phyloP scores from a whole-genome alignment of 2,888 invertebrate species.

The Scotopteryx bipunctaria region DNA sequence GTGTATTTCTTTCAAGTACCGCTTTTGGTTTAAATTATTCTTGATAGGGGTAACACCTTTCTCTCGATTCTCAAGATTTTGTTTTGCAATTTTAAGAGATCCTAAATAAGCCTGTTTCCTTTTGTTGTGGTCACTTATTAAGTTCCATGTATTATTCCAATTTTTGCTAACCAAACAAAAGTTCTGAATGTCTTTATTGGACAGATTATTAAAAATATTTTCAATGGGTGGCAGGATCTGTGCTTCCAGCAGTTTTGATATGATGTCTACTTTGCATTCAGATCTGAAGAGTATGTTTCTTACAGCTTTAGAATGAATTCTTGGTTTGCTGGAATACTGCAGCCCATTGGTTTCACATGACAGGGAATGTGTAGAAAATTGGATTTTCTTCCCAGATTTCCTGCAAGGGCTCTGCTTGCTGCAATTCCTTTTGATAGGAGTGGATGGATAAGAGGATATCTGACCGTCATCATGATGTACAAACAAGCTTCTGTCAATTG shows the following conservation, averaged over 20 bases:
- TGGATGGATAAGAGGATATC: conserved; percentile 62
- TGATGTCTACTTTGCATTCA: conserved; percentile 70
- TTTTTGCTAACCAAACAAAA: conserved; percentile 65
- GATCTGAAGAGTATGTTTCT: conserved; percentile 57
- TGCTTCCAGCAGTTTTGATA: conserved; percentile 58
- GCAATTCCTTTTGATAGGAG: conserved; percentile 71
- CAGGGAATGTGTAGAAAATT: conserved; percentile 68
- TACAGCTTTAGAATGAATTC: conserved; percentile 42
- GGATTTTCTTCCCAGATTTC: conserved; percentile 63
- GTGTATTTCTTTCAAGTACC: conserved; percentile 63
- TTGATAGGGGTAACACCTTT: conserved; percentile 46
- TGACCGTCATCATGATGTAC: conserved; percentile 44
- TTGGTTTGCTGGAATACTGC: conserved; percentile 47
- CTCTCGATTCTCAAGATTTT: conserved; percentile 65
- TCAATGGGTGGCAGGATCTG: conserved; percentile 58
- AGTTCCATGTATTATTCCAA: conserved; percentile 67
- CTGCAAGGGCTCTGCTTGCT: conserved; percentile 61
- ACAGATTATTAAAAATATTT: conserved; percentile 65
- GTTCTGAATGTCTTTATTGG: conserved; percentile 67
- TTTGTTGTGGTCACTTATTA: conserved; percentile 53
- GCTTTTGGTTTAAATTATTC: conserved; percentile 39
- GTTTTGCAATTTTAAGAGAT: conserved; percentile 58
- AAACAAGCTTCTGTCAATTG: conserved; percentile 37
- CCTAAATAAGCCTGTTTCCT: conserved; percentile 55
- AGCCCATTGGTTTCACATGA: conserved; percentile 63